These are phyloP conservation scores for Scaptomyza flava DNA, from an alignment of 2,888 invertebrate species.

Conservation along the genomic window DNA sequence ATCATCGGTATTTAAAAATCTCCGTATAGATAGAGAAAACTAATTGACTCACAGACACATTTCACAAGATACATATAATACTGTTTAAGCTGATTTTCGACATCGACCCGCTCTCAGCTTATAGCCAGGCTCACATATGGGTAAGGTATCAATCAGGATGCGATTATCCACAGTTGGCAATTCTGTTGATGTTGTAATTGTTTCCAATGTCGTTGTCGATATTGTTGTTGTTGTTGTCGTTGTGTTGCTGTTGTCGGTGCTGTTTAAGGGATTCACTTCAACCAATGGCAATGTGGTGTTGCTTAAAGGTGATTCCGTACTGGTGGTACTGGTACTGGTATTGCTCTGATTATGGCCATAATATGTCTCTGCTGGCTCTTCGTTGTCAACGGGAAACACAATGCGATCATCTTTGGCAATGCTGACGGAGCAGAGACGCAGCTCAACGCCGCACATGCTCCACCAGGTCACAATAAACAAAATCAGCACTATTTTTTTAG, in stretches of 20 bases:
- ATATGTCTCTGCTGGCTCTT: background rate
- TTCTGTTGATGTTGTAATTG: conserved; percentile 10
- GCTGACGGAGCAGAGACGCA: conserved; percentile 1
- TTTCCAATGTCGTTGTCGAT: background rate
- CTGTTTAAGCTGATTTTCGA: conserved; percentile 50
- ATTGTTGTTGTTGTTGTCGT: background rate
- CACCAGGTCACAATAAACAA: conserved; percentile 29
- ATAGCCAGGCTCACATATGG: conserved; percentile 47
- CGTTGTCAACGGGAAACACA: conserved; percentile 55
- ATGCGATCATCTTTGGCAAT: conserved; percentile 55
- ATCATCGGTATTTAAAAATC: background rate
- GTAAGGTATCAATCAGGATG: conserved; percentile 54
- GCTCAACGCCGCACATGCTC: conserved; percentile 16
- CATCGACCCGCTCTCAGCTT: conserved; percentile 60
- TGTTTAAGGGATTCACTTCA: background rate
- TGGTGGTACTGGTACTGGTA: background rate
- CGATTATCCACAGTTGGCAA: conserved; percentile 54
- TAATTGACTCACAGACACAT: background rate
- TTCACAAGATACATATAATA: conserved; percentile 2
- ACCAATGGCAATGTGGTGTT: background rate
- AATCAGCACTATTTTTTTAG: conserved; percentile 28
- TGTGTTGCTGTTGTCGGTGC: background rate
- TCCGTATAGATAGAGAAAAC: background rate
- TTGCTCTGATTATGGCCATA: background rate
- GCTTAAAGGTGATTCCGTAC: background rate